A percentile compares a stretch with the other conserved stretches of the same genome.
phyloP scores from a whole-genome alignment of 2,113 vertebrate species.

The Madoqua kirkii region DNA sequence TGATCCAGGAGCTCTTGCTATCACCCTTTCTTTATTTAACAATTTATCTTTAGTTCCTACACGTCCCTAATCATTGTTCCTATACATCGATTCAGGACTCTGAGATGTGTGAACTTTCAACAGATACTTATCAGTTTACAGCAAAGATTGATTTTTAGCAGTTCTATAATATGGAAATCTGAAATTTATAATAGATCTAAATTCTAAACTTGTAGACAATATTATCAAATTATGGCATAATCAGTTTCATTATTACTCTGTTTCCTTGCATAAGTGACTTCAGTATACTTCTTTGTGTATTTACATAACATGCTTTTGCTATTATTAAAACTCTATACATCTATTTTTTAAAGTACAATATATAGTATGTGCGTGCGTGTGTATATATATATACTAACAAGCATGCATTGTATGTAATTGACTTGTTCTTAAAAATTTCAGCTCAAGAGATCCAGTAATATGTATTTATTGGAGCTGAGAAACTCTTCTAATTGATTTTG shows the following conservation, averaged over 20 bases:
- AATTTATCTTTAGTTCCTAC: background rate
- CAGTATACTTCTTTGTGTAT: background rate
- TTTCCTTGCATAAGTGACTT: background rate
- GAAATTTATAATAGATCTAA: background rate
- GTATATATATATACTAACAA: background rate
- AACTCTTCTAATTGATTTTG: background rate
- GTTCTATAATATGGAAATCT: background rate
- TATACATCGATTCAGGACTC: background rate
- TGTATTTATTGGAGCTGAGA: background rate
- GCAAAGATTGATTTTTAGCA: background rate
- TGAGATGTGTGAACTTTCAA: background rate
- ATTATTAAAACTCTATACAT: background rate
- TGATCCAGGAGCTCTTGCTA: background rate
- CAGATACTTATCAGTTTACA: background rate
- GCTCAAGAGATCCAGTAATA: background rate
- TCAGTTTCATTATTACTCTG: background rate
- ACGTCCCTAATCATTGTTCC: background rate
- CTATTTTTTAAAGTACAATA: background rate
- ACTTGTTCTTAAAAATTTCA: background rate
- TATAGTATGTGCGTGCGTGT: background rate
- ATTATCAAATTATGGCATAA: background rate
- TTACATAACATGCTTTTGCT: background rate
- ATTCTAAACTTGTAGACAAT: background rate
- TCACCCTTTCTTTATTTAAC: background rate
- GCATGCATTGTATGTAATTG: background rate